Base-by-base conservation (phyloP, 2,888 invertebrate species). In the Brachyopa scutellaris region DNA sequence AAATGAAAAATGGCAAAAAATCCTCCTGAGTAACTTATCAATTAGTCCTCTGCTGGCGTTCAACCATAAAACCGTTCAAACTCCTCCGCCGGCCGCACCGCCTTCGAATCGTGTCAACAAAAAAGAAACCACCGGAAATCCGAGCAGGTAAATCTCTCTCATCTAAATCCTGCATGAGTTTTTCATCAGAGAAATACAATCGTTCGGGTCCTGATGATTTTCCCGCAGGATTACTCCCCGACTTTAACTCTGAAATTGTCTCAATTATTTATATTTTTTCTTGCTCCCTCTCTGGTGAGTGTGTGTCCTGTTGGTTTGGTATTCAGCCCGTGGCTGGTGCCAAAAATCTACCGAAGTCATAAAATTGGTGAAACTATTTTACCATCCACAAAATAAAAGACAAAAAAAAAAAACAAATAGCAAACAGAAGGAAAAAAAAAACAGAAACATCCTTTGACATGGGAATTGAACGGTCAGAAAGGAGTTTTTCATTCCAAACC, bases 281-380 rank as follows among this genome's bases (percentile, higher is more conserved):
- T 13, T 23, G 26, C 26, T 29, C 19, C 8, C 6, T 15, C 31
- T 26, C 31, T 2, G 31, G 11, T 19, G 19, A 0, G 15, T 11
- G 33, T 13, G 26, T 38, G 29, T 11, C 7, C 47, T 57, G 49
- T 59, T 69, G 57, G 57, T 23, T 67, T 42, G 38, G 49, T 19
- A 49, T 21, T 38, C 15, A 6, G 69, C 36, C 45, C 36, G 26
- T 57, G 51, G 61, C 26, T 45, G 29, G 42, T 72, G 72, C 62
- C 62, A 73, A 73, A 61, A 73, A 57, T 79, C 19, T 29, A 72
- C 67, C 74, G 74, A 62, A 62, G 61, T 74, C 73, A 74, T 80
- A 74, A 80, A 74, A 76, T 69, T 69, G 57, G 33, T 51, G 6
- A 59, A 74, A 74, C 80, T 57, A 69, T 51, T 69, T 42, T 21